These are phyloP conservation scores for Brachylomia viminalis DNA, from an alignment of 2,888 invertebrate genomes.

Conservation along the genomic window DNA sequence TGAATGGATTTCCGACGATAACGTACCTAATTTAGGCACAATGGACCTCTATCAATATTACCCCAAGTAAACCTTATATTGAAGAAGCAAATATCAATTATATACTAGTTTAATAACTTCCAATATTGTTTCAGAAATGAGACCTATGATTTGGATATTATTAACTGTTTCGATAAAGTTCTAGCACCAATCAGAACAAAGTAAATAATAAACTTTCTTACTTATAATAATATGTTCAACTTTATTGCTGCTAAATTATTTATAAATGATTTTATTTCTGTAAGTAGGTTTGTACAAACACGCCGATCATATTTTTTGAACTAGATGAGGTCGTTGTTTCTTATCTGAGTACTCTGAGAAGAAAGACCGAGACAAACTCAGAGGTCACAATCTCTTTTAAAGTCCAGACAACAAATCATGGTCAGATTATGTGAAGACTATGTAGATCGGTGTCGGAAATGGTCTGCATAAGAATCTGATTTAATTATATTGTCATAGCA, in stretches of 20 bases:
- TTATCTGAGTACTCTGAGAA: no score
- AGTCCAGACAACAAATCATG: no score
- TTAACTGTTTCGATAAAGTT: constrained; percentile 8
- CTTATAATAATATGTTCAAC: constrained; percentile 1
- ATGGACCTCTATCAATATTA: background rate
- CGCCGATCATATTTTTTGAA: no score
- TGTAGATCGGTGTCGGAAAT: no score
- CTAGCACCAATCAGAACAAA: constrained; percentile 5
- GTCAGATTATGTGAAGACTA: no score
- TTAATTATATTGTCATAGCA: no score
- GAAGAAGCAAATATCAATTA: constrained; percentile 32
- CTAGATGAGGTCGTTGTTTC: no score
- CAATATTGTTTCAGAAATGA: constrained; percentile 24
- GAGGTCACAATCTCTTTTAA: no score
- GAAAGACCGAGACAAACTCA: no score
- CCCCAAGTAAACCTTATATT: constrained; percentile 3
- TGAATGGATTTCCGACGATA: background rate
- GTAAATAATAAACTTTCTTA: constrained; percentile 31
- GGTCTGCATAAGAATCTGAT: no score
- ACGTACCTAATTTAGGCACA: background rate
- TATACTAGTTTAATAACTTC: background rate
- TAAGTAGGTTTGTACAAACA: no score
- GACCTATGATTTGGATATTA: background rate
- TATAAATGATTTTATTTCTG: no score
- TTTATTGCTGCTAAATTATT: constrained; percentile 15